Evolutionary conservation across 2,113 vertebrate genomes (phyloP), one percentile per base, ranked within the genome.

Genomic region (Nettapus auritus): DNA sequence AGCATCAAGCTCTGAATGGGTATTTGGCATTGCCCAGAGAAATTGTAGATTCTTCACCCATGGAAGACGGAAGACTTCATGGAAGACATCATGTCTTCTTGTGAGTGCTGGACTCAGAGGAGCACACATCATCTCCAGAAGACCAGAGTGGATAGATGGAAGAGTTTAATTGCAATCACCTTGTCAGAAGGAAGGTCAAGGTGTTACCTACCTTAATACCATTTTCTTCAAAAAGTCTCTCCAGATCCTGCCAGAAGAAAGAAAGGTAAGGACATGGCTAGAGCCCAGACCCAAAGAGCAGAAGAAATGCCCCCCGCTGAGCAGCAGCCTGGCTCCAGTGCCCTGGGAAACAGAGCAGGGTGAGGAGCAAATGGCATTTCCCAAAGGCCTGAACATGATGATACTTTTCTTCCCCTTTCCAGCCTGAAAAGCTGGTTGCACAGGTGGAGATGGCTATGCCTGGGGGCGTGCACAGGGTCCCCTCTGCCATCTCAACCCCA

Each of bases 191-290:
- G n/a, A 60, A 56, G 10, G 12, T n/a, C 36, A 53, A 77, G 88
- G 29, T 0, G 0, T 57, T 21, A 38, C 98, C 74, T 96, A 99
- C 99, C 98, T 98, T 98, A 95, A 99, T 99, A 19, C 99, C 99
- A 4, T 99, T 98, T 11, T 94, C 96, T 87, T 99, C 99, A 96
- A 99, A 99, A 92, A 99, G 97, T 20, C n/a, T 92, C 95, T 99
- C 99, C 86, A 99, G 97, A 93, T 98, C 98, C 99, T 99, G 82
- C 53, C 93, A 77, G 60, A 48, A 56, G 23, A 94, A 79, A 53
- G 55, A 75, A 90, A 1, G 2, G 4, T 88, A 40, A 59, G 44
- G 71, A 3, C 5, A 57, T 33, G 38, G 44, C 22, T 18, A 31
- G 25, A 74, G 53, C 10, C 40, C 29, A n/a, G 53, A 31, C 71